Evolutionary conservation across 2,113 vertebrate genomes (phyloP).

Genomic region (Chrysemys picta): DNA sequence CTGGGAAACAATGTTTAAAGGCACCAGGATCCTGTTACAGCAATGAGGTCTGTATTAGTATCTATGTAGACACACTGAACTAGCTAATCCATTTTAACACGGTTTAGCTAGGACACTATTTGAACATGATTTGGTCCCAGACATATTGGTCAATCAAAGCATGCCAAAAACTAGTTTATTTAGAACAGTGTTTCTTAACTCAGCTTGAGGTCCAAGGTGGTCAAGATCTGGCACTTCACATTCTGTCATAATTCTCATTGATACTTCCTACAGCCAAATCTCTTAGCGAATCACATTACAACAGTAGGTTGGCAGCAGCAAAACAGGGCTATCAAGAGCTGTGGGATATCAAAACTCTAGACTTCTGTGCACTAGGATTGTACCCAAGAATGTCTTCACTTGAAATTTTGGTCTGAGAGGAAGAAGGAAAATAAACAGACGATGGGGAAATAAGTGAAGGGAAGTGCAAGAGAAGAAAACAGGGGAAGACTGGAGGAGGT

Average conservation of each 20-base stretch:
- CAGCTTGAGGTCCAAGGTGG: neutral
- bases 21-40: neutral
- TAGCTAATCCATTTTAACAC: neutral
- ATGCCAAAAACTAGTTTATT: neutral
- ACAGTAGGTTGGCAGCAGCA: neutral
- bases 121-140: neutral
- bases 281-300: neutral
- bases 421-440: slow-evolving; percentile 37
- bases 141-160: neutral
- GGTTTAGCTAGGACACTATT: neutral
- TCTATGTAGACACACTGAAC: neutral
- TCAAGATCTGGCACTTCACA: neutral
- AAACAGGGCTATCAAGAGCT: neutral
- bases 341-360: neutral
- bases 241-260: neutral
- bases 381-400: neutral
- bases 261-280: neutral
- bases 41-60: neutral
- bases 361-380: neutral
- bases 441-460: neutral
- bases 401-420: neutral
- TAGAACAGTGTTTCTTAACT: neutral
- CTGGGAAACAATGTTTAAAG: neutral
- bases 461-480: slow-evolving; percentile 8
- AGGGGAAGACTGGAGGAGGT: neutral